Evolutionary conservation across 2,113 vertebrate species (phyloP), one percentile per base, ranked within the genome.

Genomic region (Scomber scombrus): DNA sequence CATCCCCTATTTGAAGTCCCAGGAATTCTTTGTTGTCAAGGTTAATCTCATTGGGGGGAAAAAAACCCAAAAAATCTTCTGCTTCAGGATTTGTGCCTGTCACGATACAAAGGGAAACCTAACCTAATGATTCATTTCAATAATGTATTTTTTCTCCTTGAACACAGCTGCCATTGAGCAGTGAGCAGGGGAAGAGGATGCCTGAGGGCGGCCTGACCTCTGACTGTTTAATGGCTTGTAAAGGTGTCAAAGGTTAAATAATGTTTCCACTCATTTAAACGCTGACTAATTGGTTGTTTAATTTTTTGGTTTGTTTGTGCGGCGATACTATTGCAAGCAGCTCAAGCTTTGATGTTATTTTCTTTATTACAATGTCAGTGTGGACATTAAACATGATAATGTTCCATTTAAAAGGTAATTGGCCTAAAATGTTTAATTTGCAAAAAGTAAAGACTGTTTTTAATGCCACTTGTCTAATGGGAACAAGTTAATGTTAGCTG

Each of bases 191-290:
- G 85, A 54, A 80, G 69, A 66, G 82, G 82, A 77, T 58, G 85
- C 83, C 88, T 1, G 83, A 45, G 88, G 91, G 57, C 67, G 49
- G 49, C 66, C 60, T 92, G 94, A 95, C 94, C 94, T 89, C 84
- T 92, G 89, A 84, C 94, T 86, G 89, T 90, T 90, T 92, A 94
- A 94, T 84, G 92, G 89, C 89, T 92, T 93, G 93, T 92, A 89
- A 90, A 90, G 74, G 90, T 88, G 93, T 90, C 91, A 94, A 84
- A 94, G 94, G 94, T 95, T 95, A 95, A 94, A 95, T 92, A 94
- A 93, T 83, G 88, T 94, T 94, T 95, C 92, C 93, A 93, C 84
- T 88, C 80, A 87, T 93, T 94, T 90, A 78, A 90, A 88, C 49
- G 12, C 34, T 2, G 29, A 73, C 88, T 90, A 93, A 92, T 91